Evolutionary conservation across 2,888 invertebrate species (phyloP), one percentile per base, ranked within the genome.

Genomic region (Phyto melanocephala): DNA sequence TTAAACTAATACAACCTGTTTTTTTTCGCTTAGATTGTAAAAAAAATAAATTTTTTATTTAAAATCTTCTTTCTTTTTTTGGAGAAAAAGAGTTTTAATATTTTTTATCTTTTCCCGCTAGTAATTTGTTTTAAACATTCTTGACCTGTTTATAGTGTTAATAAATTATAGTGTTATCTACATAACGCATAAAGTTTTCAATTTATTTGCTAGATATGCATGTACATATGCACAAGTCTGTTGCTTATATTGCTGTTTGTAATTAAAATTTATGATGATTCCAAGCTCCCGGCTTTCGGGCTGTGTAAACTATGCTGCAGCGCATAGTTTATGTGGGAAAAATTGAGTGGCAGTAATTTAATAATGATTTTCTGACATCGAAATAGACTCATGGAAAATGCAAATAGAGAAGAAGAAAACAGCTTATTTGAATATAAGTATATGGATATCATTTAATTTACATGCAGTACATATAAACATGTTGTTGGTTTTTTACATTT

Each of bases 1-100:
- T 81, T 81, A 81, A 81, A 68, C 79, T 67, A 80, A 75, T 50
- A 68, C 81, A 81, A 81, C 81, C 81, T 81, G 77, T 81, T 78
- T 37, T 20, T 20, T n/a, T 28, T 28, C 6, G 28, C 3, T 17
- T 22, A 10, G 28, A 33, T 54, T 11, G 28, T 37, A 45, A 47
- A 47, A 33, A 10, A 28, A 45, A 62, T 3, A 56, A 47, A 45
- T 54, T 54, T 70, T 68, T 22, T 60, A 33, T 8, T 17, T 8
- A 17, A 28, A 13, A 0, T 7, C 6, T 28, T 28, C 6, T 28
- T n/a, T n/a, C n/a, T n/a, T n/a, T n/a, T n/a, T n/a, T n/a, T n/a
- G n/a, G n/a, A n/a, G n/a, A n/a, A n/a, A n/a, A 28, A 28, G 28
- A 28, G 28, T 28, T 28, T 28, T 28, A 28, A n/a, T n/a, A n/a